Evolutionary conservation across 2,797 vertebrate genomes (phyloP), one percentile per base, ranked within the genome.

Genomic region (Hafferia zeledoni): DNA sequence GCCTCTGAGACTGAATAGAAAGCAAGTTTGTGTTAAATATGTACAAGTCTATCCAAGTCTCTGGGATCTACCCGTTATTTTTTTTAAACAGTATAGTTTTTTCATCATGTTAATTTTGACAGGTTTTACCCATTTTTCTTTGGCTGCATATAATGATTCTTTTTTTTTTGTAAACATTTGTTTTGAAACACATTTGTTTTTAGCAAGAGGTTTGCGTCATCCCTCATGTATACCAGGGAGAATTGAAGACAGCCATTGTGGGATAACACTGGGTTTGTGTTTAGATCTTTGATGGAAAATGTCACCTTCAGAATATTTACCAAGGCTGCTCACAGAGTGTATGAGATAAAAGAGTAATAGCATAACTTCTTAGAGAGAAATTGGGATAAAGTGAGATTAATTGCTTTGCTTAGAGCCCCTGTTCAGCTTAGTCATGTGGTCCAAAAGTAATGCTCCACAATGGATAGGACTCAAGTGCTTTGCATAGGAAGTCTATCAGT

Each of bases 1-100:
- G 77, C 93, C 95, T 92, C 93, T 83, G 78, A 96, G 93, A 80
- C 87, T 84, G 74, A 90, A 88, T 13, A 93, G 83, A 95, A 96
- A 93, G 93, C 13, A 75, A 68, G 35, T 96, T 95, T 95, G 91
- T 52, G 52, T 97, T 78, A 93, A 94, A 83, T 81, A 70, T 72
- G 30, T 85, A 74, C 90, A 94, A 89, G 87, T 71, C 33, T 64
- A 35, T 82, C 61, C 39, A 72, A 83, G 78, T 61, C 67, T 89
- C 93, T 97, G 92, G 60, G 43, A 67, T 87, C 92, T 79, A 41
- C 17, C 15, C 15, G 1, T 59, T 72, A 30, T 39, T 90, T 83
- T 90, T 83, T 44, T 17, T 55, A 59, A 59, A 53, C 17, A 57
- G 13, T 3, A 0, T 47, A 18, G 3, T 37, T 46, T 70, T 69